phyloP scores from a whole-genome alignment of 2,797 vertebrate species.

The Acanthopagrus latus region DNA sequence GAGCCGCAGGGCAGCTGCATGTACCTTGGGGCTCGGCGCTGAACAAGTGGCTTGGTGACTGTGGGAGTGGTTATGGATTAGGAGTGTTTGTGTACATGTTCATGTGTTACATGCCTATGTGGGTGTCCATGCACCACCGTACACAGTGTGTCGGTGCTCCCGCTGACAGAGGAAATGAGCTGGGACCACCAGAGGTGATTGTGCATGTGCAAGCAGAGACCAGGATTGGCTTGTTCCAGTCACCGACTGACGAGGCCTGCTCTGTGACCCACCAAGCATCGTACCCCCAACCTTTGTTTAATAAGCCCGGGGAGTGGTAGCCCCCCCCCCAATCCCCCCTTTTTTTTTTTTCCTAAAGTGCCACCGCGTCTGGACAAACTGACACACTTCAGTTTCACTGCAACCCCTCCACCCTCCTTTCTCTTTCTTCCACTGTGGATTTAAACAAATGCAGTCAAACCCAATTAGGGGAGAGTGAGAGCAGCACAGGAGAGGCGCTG shows the following conservation, averaged over 20 bases:
- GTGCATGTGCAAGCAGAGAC: conserved; percentile 73
- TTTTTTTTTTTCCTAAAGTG: conserved; percentile 77
- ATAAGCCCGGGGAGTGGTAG: conserved; percentile 75
- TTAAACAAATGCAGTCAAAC: conserved; percentile 91
- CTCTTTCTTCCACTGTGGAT: conserved; percentile 85
- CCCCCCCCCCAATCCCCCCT: too few species aligned
- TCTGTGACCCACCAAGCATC: conserved; percentile 68
- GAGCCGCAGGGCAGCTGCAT: conserved; percentile 36
- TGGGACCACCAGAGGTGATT: conserved; percentile 87
- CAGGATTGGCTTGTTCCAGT: conserved; percentile 74
- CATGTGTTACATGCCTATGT: conserved; percentile 73
- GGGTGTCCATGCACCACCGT: conserved; percentile 74
- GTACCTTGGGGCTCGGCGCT: conserved; percentile 39
- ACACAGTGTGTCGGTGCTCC: conserved; percentile 74
- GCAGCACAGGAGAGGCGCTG: conserved; percentile 85
- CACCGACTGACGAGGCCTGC: conserved; percentile 76
- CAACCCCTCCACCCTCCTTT: conserved; percentile 77
- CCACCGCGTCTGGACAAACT: conserved; percentile 86
- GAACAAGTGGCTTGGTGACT: conserved; percentile 39
- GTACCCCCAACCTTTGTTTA: conserved; percentile 71
- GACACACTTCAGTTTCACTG: conserved; percentile 87
- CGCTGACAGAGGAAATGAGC: conserved; percentile 84
- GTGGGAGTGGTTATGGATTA: conserved; percentile 67
- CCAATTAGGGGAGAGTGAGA: conserved; percentile 89
- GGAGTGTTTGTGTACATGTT: conserved; percentile 71